phyloP scores from a whole-genome alignment of 2,113 vertebrate genomes.

The Nannospalax galili region DNA sequence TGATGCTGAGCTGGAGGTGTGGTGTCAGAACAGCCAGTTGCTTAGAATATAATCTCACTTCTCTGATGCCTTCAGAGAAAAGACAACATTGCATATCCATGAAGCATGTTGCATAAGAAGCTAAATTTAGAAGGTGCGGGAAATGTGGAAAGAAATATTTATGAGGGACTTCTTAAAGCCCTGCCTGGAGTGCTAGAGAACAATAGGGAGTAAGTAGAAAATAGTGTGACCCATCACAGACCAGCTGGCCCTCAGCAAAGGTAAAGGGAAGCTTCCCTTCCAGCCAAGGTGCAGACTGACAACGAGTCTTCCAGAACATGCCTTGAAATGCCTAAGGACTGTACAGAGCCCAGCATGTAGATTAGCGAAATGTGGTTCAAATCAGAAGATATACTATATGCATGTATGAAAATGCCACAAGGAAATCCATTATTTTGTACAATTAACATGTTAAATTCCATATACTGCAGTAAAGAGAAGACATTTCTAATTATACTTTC shows the following conservation, averaged over 20 bases:
- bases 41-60: not conserved
- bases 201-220: not conserved
- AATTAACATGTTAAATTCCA: not conserved
- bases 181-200: not conserved
- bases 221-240: no score
- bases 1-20: not conserved
- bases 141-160: not conserved
- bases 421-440: not conserved
- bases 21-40: not conserved
- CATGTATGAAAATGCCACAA: not conserved
- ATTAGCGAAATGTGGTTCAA: not conserved
- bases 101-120: not conserved
- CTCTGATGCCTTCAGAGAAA: not conserved
- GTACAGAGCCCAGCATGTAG: not conserved
- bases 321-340: not conserved
- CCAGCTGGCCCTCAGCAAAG: not conserved
- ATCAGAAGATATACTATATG: not conserved
- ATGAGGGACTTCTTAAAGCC: not conserved
- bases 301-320: not conserved
- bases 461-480: not conserved
- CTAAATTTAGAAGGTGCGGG: not conserved
- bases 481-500: not conserved
- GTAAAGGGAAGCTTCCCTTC: not conserved
- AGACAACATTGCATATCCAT: not conserved
- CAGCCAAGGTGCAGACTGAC: rapidly evolving